Evolutionary conservation across 2,888 invertebrate species (phyloP), one percentile per base, ranked within the genome.

Genomic region (Idaea straminata): DNA sequence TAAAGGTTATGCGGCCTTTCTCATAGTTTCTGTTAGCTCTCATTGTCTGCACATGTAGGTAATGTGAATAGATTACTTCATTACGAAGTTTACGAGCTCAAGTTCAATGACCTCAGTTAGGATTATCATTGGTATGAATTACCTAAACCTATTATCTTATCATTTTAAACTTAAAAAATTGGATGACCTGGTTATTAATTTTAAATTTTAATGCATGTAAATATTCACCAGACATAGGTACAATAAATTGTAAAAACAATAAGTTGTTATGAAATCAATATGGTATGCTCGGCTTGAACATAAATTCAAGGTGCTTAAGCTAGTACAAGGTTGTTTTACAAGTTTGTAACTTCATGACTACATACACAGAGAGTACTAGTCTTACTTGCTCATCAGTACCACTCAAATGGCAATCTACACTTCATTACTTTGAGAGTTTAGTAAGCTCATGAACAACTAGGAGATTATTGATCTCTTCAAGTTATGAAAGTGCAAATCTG

Each of bases 41-140:
- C 67, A 71, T 72, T 75, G 71, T 71, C 66, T 68, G 35, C 57
- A 63, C 47, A 38, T 60, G 64, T 66, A 38, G 61, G 65, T 66
- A 61, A 65, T 64, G 61, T 64, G 65, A 62, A 63, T 62, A 68
- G 64, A 68, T 66, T 71, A 67, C 16, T 63, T 16, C 62, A 66
- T 65, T 68, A 62, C 69, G 67, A 70, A 72, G 63, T 72, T 66
- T 71, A 66, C 57, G 67, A 67, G 71, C 68, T 68, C 62, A 68
- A 76, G 83, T 80, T 83, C 83, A 81, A 68, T 79, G 83, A 83
- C 83, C 84, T 79, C 76, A 75, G 74, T 79, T 74, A 77, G 74
- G 77, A 78, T 83, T 82, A 83, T 83, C 79, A 76, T 76, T 75
- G 69, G 76, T 78, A 75, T 74, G 66, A 70, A 73, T 62, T 69